Evolutionary conservation across 2,888 invertebrate species (phyloP).

Genomic region (Caradrina kadenii): DNA sequence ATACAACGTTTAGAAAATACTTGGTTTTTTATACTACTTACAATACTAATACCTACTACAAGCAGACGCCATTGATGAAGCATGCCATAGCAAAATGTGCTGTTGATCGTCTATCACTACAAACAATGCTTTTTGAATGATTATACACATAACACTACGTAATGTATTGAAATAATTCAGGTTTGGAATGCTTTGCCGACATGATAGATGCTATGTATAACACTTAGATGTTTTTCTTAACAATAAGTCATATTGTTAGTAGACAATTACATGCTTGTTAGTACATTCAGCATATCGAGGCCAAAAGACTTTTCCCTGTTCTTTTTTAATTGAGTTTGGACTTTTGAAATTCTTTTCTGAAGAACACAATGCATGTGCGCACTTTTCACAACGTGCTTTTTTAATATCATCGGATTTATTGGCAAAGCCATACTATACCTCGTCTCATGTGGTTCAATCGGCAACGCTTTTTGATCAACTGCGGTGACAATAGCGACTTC

Average conservation of each 20-base stretch:
- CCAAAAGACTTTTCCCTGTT: background rate
- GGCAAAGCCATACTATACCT: conserved; percentile 31
- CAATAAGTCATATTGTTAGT: background rate
- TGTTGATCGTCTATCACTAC: conserved; percentile 11
- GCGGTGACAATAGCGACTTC: background rate
- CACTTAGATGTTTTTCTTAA: background rate
- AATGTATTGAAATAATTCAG: background rate
- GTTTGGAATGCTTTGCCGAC: conserved; percentile 9
- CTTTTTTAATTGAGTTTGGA: conserved; percentile 5
- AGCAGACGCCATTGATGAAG: conserved; percentile 34
- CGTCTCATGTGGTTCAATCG: conserved; percentile 48
- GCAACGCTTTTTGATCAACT: conserved; percentile 19
- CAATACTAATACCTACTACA: conserved; percentile 44
- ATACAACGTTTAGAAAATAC: conserved; percentile 19
- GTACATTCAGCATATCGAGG: background rate
- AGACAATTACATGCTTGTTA: conserved; percentile 17
- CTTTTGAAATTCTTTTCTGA: background rate
- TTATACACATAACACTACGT: conserved; percentile 3
- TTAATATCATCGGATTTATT: conserved; percentile 8
- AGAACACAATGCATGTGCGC: background rate
- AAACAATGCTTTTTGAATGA: conserved; percentile 23
- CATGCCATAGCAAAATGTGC: conserved; percentile 40
- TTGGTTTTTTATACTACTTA: conserved; percentile 36
- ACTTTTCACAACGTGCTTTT: conserved; percentile 26
- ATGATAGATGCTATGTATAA: background rate